Evolutionary conservation across 2,797 vertebrate genomes (phyloP).

Genomic region (Bradypodion ventrale): DNA sequence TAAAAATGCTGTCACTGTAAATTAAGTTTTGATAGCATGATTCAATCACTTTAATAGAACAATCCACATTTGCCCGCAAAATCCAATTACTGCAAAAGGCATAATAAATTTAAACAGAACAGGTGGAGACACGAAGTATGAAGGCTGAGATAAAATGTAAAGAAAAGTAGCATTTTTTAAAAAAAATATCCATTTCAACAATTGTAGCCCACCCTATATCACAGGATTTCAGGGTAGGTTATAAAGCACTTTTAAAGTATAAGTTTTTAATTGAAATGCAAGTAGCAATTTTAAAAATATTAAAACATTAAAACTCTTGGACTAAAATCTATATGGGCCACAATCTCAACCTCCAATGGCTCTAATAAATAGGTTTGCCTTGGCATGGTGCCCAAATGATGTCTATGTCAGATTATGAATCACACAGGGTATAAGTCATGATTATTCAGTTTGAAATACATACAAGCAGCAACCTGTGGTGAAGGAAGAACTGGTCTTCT

Average conservation of each 20-base stretch:
- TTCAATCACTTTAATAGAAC: not conserved
- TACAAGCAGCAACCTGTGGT: not conserved
- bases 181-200: too few relatives aligned
- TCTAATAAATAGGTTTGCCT: too few relatives aligned
- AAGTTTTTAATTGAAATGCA: too few relatives aligned
- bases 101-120: not conserved
- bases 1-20: not conserved
- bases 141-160: not conserved
- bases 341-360: too few relatives aligned
- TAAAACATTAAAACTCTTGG: too few relatives aligned
- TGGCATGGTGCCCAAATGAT: too few relatives aligned
- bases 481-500: not conserved
- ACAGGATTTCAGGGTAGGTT: too few relatives aligned
- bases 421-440: not conserved
- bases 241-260: too few relatives aligned
- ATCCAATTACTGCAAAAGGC: constrained; percentile 6
- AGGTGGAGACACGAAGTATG: not conserved
- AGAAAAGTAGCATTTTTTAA: too few relatives aligned
- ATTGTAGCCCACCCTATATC: too few relatives aligned
- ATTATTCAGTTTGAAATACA: not conserved
- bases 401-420: not conserved
- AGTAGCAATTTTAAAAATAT: too few relatives aligned
- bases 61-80: not conserved
- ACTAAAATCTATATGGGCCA: too few relatives aligned
- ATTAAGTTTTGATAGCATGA: constrained; percentile 1